Evolutionary conservation across 92 coral and sea anemone genomes (phyloP), one percentile per base, ranked within the genome.

Genomic region (Siderastrea siderea): DNA sequence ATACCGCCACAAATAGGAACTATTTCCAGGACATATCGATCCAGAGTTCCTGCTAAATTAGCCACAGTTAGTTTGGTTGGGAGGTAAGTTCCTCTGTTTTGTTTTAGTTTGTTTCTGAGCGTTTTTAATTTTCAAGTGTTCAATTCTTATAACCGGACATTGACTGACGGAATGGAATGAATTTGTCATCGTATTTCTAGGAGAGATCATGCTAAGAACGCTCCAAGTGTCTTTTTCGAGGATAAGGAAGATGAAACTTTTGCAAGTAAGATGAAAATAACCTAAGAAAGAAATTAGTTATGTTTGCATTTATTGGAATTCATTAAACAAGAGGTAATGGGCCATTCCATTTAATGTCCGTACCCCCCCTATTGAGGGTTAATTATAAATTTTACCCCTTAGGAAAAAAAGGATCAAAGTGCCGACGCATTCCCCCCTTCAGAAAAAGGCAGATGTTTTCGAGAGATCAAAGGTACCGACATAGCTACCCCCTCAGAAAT

Each of bases 61-160:
- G 74, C 95, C 13, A 94, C 95, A 59, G 95, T 94, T 68, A 92
- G 95, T 72, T 82, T 94, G 19, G 94, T 93, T 50, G 95, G 95
- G 67, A 87, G 95, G 97, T 94, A 87, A 71, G 94, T 83, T 16
- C 3, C 43, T 49, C 16, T 6, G 9, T 46, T 43, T 83, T 13
- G 47, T 73, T n/a, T 3, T 46, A 13, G 3, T 16, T 45, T 15
- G 55, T 49, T 12, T 14, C 8, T 12, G 47, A 47, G 53, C 65
- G 44, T 43, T 3, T 12, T 0, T 2, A 63, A 16, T 16, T 59
- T 59, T 59, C 64, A 10, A 59, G 64, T 2, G 5, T 10, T 4
- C 15, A 13, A 8, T 9, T 59, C 64, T 26, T 26, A 26, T 26
- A 9, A 3, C 16, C 11, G 13, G 64, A 1, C 64, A 59, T 14